These are phyloP conservation scores for Lycopodina hypogea DNA, from an alignment of 37 sponge, comb jelly and placozoan genomes.

Conservation along the genomic window DNA sequence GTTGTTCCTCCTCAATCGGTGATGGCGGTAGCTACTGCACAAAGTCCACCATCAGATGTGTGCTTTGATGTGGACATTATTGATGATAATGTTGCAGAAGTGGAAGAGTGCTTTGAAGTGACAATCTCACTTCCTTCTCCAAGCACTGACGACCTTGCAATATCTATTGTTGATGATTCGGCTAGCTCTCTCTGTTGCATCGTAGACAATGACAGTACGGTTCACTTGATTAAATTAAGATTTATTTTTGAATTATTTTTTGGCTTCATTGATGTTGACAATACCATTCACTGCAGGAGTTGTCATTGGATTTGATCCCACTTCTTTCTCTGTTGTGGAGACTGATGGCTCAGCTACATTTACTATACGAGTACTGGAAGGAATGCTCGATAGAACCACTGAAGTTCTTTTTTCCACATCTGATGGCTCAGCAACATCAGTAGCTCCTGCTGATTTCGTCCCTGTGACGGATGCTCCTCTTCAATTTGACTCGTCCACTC, in stretches of 20 bases:
- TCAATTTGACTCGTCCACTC: not conserved
- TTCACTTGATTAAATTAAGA: not conserved
- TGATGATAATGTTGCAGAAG: constrained; percentile 5
- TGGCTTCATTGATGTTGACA: not conserved
- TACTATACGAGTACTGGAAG: not conserved
- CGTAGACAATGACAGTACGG: constrained; percentile 37
- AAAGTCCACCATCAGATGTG: not conserved
- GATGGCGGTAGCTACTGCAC: not conserved
- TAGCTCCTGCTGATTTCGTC: not conserved
- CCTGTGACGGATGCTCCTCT: not conserved
- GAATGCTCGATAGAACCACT: constrained; percentile 13
- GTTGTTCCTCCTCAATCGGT: not conserved
- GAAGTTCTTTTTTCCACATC: constrained; percentile 21
- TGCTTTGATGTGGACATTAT: constrained; percentile 13
- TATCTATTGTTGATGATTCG: not conserved
- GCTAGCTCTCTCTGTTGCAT: constrained; percentile 19
- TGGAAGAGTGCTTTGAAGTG: constrained; percentile 21
- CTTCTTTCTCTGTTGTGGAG: constrained; percentile 16
- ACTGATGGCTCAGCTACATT: constrained; percentile 6
- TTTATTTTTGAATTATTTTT: not conserved
- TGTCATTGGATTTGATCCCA: constrained; percentile 9
- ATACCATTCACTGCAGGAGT: not conserved
- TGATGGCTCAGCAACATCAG: constrained; percentile 40
- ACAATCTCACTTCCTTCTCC: not conserved
- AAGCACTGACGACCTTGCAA: not conserved